Conservation (phyloP, 2,888 invertebrate genomes). For the Anthophora plumipes region DNA sequence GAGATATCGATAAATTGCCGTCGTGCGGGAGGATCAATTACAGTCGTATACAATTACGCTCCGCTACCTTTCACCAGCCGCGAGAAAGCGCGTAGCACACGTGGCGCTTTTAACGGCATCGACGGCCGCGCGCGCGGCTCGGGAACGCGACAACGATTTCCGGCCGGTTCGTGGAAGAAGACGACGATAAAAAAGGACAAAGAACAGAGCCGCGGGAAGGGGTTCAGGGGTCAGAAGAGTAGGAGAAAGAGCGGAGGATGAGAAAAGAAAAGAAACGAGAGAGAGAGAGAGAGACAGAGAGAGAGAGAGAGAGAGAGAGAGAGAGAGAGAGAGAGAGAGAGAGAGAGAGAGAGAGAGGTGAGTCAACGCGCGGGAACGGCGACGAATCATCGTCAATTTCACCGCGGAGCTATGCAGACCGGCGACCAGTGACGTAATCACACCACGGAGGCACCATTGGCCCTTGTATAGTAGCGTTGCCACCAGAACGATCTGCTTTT, state of each 20-base stretch:
- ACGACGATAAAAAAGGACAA: constrained; percentile 50
- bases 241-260: constrained; percentile 3
- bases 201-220: constrained; percentile 27
- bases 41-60: constrained; percentile 29
- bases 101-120: constrained; percentile 60
- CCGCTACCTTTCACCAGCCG: constrained; percentile 39
- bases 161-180: constrained; percentile 70
- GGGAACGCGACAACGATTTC: constrained; percentile 67
- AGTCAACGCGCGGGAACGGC: constrained; percentile 64
- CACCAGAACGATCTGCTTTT: constrained; percentile 54
- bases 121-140: constrained; percentile 37
- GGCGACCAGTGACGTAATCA: constrained; percentile 63
- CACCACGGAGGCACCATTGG: constrained; percentile 53
- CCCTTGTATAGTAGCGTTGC: constrained; percentile 53
- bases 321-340: constrained; percentile 9
- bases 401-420: constrained; percentile 61
- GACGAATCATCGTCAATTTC: constrained; percentile 66
- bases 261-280: background rate
- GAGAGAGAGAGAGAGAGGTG: constrained; percentile 32
- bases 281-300: background rate
- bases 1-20: constrained; percentile 9
- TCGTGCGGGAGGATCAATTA: constrained; percentile 15
- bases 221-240: constrained; percentile 11
- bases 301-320: background rate
- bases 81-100: constrained; percentile 35